Percentiles rank a stretch among this genome's conserved stretches.
These are phyloP conservation scores for Myotis daubentonii DNA, from an alignment of 2,797 vertebrate species.

Conservation along the genomic window DNA sequence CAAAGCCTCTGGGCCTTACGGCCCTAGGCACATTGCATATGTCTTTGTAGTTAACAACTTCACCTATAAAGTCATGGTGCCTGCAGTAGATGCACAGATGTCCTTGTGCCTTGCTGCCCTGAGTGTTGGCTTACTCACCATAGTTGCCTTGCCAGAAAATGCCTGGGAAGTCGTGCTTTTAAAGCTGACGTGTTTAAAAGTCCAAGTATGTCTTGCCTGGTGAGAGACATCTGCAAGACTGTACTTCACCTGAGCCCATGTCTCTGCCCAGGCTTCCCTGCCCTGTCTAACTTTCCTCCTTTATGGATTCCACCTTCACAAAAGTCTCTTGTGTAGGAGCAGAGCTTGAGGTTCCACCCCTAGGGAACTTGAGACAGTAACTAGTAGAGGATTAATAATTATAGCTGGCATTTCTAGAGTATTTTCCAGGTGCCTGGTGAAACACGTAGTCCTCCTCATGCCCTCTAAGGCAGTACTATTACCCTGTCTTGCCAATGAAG, in stretches of 20 bases:
- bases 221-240: not conserved
- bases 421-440: not conserved
- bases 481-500: accelerated
- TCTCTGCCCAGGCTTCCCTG: not conserved
- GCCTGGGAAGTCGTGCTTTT: not conserved
- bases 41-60: not conserved
- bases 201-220: accelerated
- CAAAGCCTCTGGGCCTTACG: not conserved
- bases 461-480: accelerated
- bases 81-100: accelerated
- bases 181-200: not conserved
- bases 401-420: not conserved
- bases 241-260: accelerated
- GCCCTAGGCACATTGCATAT: accelerated
- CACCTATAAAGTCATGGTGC: accelerated
- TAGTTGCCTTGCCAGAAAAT: not conserved
- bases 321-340: too few species aligned
- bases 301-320: not conserved
- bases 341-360: not conserved
- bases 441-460: not conserved
- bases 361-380: not conserved
- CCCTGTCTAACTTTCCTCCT: accelerated
- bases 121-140: not conserved
- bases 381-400: not conserved
- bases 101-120: accelerated